phyloP scores from a whole-genome alignment of 2,888 invertebrate species.

The Linyphia triangularis region DNA sequence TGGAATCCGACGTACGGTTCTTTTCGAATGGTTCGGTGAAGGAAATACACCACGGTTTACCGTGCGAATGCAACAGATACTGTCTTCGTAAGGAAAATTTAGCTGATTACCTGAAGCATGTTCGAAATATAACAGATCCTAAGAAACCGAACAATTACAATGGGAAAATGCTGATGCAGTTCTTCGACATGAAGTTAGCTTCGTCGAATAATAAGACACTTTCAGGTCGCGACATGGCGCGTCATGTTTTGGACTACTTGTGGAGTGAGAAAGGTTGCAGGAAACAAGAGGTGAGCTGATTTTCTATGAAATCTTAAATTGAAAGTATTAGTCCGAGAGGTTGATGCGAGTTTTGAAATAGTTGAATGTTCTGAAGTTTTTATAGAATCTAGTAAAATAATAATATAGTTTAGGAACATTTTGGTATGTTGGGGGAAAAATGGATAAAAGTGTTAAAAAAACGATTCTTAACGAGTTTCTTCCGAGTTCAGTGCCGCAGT shows the following conservation, averaged over 20 bases:
- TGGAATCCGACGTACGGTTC: slow-evolving; percentile 77
- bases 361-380: too few species aligned
- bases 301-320: not conserved
- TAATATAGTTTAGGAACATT: too few species aligned
- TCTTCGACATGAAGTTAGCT: slow-evolving; percentile 52
- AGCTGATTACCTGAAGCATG: slow-evolving; percentile 69
- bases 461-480: too few species aligned
- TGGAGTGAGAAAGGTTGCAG: slow-evolving; percentile 19
- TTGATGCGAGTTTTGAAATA: too few species aligned
- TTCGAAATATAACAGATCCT: slow-evolving; percentile 74
- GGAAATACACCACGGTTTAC: slow-evolving; percentile 76
- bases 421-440: too few species aligned
- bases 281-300: slow-evolving; percentile 41
- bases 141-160: not conserved
- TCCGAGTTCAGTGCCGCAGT: too few species aligned
- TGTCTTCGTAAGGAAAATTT: slow-evolving; percentile 73
- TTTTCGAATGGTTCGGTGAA: slow-evolving; percentile 73
- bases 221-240: slow-evolving; percentile 23
- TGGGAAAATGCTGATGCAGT: slow-evolving; percentile 29
- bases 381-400: too few species aligned
- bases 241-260: slow-evolving; percentile 43
- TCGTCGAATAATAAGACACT: not conserved
- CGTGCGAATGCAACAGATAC: slow-evolving; percentile 77
- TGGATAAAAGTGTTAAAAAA: too few species aligned
- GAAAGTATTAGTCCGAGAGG: too few species aligned